Evolutionary conservation across 2,113 vertebrate genomes (phyloP), one percentile per base, ranked within the genome.

Genomic region (Reinhardtius hippoglossoides): DNA sequence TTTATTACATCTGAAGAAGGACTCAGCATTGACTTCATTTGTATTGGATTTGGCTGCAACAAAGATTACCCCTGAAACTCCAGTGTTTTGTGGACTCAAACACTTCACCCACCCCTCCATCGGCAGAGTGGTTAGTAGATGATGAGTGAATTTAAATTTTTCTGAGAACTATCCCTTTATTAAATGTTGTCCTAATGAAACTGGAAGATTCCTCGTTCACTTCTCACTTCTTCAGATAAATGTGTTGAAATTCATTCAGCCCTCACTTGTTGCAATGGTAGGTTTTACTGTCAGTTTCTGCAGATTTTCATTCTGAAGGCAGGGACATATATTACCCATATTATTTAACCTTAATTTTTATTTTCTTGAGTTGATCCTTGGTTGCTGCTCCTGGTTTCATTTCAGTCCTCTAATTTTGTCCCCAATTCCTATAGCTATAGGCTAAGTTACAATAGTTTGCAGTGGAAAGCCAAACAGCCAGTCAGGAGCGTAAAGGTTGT

Each of bases 231-330:
- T 18, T 50, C 0, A 40, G 40, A 3, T 42, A 12, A 13, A 42
- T 42, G 10, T 42, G 40, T 42, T 12, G 40, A 42, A 42, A 42
- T 42, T 10, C 9, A 42, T 13, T 42, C 10, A 42, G 40, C 40
- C 10, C 10, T 50, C 16, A 50, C 27, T 35, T 56, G 42, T 35
- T 56, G 50, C 46, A 64, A 6, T 6, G 10, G 31, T 18, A 57
- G 44, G 13, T 3, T 42, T 56, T 48, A 59, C 16, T 71, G 70
- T 78, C 83, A 31, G 13, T 48, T 67, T 77, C 52, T 21, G 55
- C n/a, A 54, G 27, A 71, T 87, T 85, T 85, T 80, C 82, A 80
- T 83, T 85, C 80, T 89, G 83, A 83, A 74, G 50, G 79, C 6
- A 42, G 69, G 42, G 20, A 65, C 62, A n/a, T 74, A 35, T 71